Evolutionary conservation across 2,113 vertebrate species (phyloP).

Genomic region (Notarius quadriscutis): DNA sequence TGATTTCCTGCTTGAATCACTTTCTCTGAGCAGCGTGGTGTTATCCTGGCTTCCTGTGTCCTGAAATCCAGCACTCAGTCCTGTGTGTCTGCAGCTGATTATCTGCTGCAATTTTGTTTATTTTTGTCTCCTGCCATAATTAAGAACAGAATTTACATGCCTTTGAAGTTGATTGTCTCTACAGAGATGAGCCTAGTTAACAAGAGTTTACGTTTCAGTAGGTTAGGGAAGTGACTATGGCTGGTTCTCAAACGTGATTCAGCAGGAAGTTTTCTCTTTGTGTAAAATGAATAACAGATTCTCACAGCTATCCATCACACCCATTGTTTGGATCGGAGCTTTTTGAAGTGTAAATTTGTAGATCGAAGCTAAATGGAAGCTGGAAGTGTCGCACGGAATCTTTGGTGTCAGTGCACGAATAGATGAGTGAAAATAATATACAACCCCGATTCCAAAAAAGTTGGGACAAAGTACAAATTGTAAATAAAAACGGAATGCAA

Average conservation of each 20-base stretch:
- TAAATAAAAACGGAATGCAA: too few relatives aligned
- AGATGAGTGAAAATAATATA: neutral
- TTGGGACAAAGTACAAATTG: too few relatives aligned
- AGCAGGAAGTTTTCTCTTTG: constrained; percentile 45
- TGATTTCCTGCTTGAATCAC: constrained; percentile 73
- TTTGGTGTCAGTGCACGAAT: too few relatives aligned
- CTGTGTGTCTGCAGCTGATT: constrained; percentile 65
- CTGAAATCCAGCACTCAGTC: constrained; percentile 56
- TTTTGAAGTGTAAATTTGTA: neutral
- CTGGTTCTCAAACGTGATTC: constrained; percentile 34
- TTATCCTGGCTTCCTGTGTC: constrained; percentile 67
- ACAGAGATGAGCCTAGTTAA: constrained; percentile 60
- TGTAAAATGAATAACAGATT: constrained; percentile 35
- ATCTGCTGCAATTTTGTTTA: constrained; percentile 64
- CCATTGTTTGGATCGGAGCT: constrained; percentile 19
- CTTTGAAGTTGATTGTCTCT: constrained; percentile 63
- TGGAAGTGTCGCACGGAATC: neutral
- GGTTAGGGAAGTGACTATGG: constrained; percentile 41
- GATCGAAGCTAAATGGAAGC: too few relatives aligned
- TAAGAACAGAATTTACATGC: constrained; percentile 59
- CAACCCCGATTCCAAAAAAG: too few relatives aligned
- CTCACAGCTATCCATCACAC: constrained; percentile 47
- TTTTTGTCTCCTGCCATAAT: constrained; percentile 60
- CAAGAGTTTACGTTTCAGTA: constrained; percentile 65
- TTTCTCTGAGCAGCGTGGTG: constrained; percentile 59